Percentiles rank a stretch among this genome's conserved stretches.
phyloP scores from a whole-genome alignment of 1,140 invertebrate genomes.

The Arctopsyche grandis region DNA sequence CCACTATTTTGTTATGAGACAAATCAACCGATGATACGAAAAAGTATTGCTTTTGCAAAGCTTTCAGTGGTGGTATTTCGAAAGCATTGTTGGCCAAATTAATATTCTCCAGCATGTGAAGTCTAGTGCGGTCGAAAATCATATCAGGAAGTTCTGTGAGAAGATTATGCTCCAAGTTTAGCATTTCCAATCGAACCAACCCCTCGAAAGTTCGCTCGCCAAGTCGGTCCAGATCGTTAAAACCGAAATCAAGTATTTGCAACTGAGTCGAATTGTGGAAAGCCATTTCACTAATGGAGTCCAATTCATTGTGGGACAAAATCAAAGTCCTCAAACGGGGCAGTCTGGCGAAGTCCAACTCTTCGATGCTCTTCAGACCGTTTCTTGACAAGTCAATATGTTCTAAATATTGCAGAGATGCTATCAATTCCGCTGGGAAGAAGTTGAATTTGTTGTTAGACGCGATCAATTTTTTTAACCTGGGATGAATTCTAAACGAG shows the following conservation, averaged over 20 bases:
- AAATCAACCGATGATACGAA: constrained; percentile 83
- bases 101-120: constrained; percentile 85
- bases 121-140: constrained; percentile 82
- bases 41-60: constrained; percentile 84
- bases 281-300: constrained; percentile 83
- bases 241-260: constrained; percentile 79
- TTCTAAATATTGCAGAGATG: constrained; percentile 78
- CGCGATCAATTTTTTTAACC: constrained; percentile 74
- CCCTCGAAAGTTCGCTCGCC: constrained; percentile 86
- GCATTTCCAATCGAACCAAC: constrained; percentile 75
- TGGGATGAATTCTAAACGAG: constrained; percentile 83
- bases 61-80: constrained; percentile 78
- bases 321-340: constrained; percentile 75
- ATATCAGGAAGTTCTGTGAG: constrained; percentile 80
- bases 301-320: constrained; percentile 79
- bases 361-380: constrained; percentile 78
- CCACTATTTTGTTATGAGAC: constrained; percentile 79
- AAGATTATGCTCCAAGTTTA: constrained; percentile 81
- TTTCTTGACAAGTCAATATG: constrained; percentile 81
- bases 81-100: constrained; percentile 82
- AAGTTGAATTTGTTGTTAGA: constrained; percentile 81
- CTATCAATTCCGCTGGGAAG: constrained; percentile 84
- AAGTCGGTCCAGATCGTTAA: constrained; percentile 79
- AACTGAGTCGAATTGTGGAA: constrained; percentile 92
- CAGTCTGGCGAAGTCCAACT: constrained; percentile 85